Evolutionary conservation across 2,888 invertebrate genomes (phyloP).

Genomic region (Anagyrus pseudococci): DNA sequence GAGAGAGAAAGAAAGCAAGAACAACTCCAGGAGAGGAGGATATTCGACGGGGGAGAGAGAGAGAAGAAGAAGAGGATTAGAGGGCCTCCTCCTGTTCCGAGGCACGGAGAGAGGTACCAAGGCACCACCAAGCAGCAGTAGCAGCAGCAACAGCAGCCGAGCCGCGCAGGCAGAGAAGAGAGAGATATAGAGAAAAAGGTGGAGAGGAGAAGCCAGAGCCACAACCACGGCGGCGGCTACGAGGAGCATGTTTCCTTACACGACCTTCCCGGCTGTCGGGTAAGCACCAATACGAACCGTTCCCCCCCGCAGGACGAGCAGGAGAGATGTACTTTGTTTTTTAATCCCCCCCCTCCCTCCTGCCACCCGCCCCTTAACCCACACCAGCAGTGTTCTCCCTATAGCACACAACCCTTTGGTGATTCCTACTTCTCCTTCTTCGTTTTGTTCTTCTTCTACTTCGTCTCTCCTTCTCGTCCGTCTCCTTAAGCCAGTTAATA

Average conservation of each 20-base stretch:
- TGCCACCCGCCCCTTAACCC: background rate
- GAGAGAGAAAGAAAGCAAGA: conserved; percentile 5
- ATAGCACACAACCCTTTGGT: background rate
- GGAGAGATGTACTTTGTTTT: too few species aligned
- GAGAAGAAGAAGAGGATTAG: background rate
- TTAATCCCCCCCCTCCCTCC: background rate
- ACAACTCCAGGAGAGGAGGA: background rate
- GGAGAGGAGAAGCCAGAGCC: conserved; percentile 8
- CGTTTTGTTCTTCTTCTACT: background rate
- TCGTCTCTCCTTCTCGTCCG: background rate
- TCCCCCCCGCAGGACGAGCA: background rate
- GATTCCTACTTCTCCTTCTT: background rate
- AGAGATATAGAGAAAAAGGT: conserved; percentile 6
- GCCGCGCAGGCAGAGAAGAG: background rate
- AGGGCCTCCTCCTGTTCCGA: background rate
- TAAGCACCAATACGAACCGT: conserved; percentile 42
- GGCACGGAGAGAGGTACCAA: conserved; percentile 10
- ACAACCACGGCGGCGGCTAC: conserved; percentile 37
- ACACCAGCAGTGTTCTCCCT: background rate
- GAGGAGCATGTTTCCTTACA: conserved; percentile 58
- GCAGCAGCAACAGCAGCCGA: conserved; percentile 4
- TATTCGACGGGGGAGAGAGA: background rate
- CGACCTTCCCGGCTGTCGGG: conserved; percentile 60
- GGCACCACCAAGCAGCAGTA: background rate
- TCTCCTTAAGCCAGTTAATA: conserved; percentile 11